Evolutionary conservation across 2,113 vertebrate species (phyloP).

Genomic region (Microcebus tavaratra): DNA sequence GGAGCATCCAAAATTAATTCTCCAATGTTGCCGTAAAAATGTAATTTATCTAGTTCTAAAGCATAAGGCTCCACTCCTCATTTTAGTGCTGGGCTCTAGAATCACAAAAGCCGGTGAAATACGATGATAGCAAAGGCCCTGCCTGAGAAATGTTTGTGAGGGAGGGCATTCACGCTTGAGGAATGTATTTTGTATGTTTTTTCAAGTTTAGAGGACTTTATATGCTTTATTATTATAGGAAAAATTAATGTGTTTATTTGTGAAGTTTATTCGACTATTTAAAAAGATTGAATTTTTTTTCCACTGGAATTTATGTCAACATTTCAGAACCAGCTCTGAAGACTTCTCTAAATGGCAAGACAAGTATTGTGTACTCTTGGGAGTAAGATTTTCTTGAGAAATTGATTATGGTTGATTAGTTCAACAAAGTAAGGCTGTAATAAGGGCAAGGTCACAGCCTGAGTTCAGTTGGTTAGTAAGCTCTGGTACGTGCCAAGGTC

Average conservation of each 20-base stretch:
- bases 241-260: conserved; percentile 47
- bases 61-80: neutral
- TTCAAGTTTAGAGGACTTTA: conserved; percentile 36
- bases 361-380: conserved; percentile 1
- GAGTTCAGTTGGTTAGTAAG: neutral
- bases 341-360: conserved; percentile 24
- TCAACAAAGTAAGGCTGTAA: neutral
- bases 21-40: neutral
- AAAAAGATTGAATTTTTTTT: conserved; percentile 38
- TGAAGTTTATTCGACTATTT: conserved; percentile 37
- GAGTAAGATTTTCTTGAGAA: conserved; percentile 13
- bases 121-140: neutral
- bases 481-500: neutral
- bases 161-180: conserved; percentile 29
- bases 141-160: conserved; percentile 1
- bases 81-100: neutral
- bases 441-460: neutral
- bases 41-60: neutral
- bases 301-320: neutral
- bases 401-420: neutral
- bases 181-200: conserved; percentile 46
- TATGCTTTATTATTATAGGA: conserved; percentile 25
- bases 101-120: conserved; percentile 1
- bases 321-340: conserved; percentile 19
- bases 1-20: neutral